A percentile compares a stretch with the other conserved stretches of the same genome.
phyloP scores from a whole-genome alignment of 2,888 invertebrate species.

The Pyrrhopygopsis socrates region DNA sequence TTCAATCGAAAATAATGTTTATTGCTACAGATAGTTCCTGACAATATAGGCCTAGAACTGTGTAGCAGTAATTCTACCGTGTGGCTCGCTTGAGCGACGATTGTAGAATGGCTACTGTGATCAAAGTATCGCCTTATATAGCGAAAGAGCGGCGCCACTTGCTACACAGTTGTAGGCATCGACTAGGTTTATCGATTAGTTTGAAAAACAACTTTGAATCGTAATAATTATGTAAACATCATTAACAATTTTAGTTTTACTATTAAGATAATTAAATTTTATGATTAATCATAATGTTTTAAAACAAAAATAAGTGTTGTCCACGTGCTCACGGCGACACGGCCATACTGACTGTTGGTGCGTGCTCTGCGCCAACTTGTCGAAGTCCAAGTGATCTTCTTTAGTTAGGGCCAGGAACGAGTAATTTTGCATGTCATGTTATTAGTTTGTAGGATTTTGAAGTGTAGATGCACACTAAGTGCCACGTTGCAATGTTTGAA shows the following conservation, averaged over 20 bases:
- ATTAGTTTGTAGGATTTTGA: background rate
- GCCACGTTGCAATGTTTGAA: background rate
- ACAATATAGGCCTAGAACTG: too few relatives aligned
- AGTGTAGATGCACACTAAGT: background rate
- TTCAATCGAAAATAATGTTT: background rate
- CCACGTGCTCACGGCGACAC: background rate
- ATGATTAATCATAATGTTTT: too few relatives aligned
- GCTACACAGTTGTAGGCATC: background rate
- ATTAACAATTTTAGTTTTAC: too few relatives aligned
- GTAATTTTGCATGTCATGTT: background rate
- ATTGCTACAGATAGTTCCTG: background rate
- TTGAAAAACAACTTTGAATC: too few relatives aligned
- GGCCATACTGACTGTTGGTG: background rate
- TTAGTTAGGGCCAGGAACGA: background rate
- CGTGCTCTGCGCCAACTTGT: background rate
- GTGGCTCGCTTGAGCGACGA: background rate
- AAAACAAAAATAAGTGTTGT: too few relatives aligned
- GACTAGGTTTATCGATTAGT: background rate
- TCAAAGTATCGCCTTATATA: background rate
- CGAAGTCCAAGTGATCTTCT: background rate
- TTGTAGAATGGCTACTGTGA: background rate
- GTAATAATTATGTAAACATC: background rate
- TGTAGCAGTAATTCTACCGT: too few relatives aligned
- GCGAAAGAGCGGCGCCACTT: too few relatives aligned
- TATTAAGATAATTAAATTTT: too few relatives aligned